Evolutionary conservation across 2,113 vertebrate genomes (phyloP), one percentile per base, ranked within the genome.

Genomic region (Corapipo altera): DNA sequence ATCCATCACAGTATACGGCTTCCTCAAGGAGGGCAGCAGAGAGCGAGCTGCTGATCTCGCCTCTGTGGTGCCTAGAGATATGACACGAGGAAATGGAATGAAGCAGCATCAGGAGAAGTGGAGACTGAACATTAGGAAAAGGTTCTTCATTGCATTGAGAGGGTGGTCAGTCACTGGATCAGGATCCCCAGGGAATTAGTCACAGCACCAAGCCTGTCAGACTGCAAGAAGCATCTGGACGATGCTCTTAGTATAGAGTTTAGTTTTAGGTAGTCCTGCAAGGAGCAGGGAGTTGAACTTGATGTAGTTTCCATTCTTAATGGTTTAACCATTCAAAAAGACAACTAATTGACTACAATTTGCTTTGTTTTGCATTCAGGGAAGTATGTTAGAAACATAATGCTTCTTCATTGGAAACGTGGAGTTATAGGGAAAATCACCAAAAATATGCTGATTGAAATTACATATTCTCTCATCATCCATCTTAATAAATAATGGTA

Each of bases 41-140:
- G 35, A 16, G 17, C 4, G 11, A 73, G 37, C 2, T 28, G 27
- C 59, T 66, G 44, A 44, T 81, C 69, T 73, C 14, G 9, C 44
- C 32, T 80, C 18, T 0, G 0, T 52, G 10, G 37, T 67, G 44
- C 17, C 33, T 16, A 24, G 23, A 5, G 19, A 59, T 6, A 44
- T 33, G 8, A 33, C 18, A 3, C 39, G 28, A 39, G 9, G 70
- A n/a, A 46, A 39, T 28, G 33, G 44, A 39, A 39, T 46, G 61
- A 52, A 30, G 19, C 33, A 81, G 44, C 18, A 17, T 21, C 23
- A 33, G 27, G 15, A 18, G 7, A 33, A 58, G 19, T 6, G 28
- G 37, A 66, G 23, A 21, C 0, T 30, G 33, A 26, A 39, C 6
- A 8, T 30, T 26, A n/a, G 39, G 19, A 39, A 33, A 74, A 75